Base-by-base conservation (phyloP, 2,888 invertebrate species). In the Polyommatus iphigenia region DNA sequence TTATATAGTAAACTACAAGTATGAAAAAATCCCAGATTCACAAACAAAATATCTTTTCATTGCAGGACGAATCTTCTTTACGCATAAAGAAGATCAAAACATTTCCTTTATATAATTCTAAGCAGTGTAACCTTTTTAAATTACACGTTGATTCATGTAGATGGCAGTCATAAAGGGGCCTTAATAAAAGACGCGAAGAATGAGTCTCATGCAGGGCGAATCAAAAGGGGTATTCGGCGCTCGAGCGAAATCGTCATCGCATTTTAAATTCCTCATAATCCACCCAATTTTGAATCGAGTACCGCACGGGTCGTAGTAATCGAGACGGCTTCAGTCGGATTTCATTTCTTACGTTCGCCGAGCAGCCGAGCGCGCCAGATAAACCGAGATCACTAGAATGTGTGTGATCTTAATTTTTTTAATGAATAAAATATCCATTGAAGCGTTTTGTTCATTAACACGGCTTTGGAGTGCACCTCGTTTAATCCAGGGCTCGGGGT, bases 261-360 rank as follows among this genome's bases (percentile, higher is more conserved):
- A 87, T 88, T 91, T 90, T 91, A 91, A 93, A 93, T 90, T 92
- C 92, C 91, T 92, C 92, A 91, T 93, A 94, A 94, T 94, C 93
- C 93, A 88, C 90, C 91, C 93, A 93, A 94, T 94, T 92, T 89
- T 90, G 89, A 90, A 90, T 87, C 89, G 89, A 86, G 90, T 85
- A 86, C 87, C 86, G 87, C 87, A 84, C 88, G 90, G 89, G 87
- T 87, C 90, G 89, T 86, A 87, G 92, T 91, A 92, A 93, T 93
- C 92, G 91, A 90, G 91, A 89, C 88, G 91, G 91, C 91, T 92
- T 92, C 91, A 87, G 86, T 84, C 87, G 93, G 93, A 92, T 93
- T 92, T 91, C 86, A 87, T 87, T 86, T 88, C 85, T 86, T 86
- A 87, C 86, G 88, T 87, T 87, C 87, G 88, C 89, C 85, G 85